These are phyloP conservation scores for Mythimna loreyi DNA, from an alignment of 2,888 invertebrate species.

Conservation along the genomic window DNA sequence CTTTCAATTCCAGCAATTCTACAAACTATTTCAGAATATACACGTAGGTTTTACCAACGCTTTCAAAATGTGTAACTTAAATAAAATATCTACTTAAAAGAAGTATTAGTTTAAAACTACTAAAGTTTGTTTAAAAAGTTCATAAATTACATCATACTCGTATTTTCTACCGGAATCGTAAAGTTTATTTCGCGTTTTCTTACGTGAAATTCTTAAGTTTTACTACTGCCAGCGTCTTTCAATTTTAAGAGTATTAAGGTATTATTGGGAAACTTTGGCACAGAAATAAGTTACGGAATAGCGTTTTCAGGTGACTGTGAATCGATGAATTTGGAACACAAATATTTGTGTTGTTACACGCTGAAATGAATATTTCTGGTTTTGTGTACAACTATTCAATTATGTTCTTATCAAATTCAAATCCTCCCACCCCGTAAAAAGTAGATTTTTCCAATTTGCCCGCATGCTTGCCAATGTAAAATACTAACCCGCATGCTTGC, in stretches of 20 bases:
- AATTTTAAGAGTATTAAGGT: conserved; percentile 23
- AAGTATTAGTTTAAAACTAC: conserved; percentile 40
- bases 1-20: background rate
- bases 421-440: no score
- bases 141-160: conserved; percentile 33
- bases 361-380: no score
- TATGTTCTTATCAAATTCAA: no score
- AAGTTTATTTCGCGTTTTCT: conserved; percentile 49
- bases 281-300: conserved; percentile 19
- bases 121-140: conserved; percentile 22
- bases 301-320: conserved; percentile 18
- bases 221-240: conserved; percentile 29
- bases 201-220: conserved; percentile 39
- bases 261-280: conserved; percentile 37
- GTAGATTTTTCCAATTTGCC: no score
- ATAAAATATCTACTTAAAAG: conserved; percentile 14
- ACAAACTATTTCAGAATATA: background rate
- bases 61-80: background rate
- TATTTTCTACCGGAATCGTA: conserved; percentile 44
- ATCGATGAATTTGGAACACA: background rate
- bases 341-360: background rate
- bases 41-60: background rate
- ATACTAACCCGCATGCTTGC: no score
- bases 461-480: background rate
- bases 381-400: no score